Evolutionary conservation across 1,140 invertebrate species (phyloP).

Genomic region (Saccostrea glomerata): DNA sequence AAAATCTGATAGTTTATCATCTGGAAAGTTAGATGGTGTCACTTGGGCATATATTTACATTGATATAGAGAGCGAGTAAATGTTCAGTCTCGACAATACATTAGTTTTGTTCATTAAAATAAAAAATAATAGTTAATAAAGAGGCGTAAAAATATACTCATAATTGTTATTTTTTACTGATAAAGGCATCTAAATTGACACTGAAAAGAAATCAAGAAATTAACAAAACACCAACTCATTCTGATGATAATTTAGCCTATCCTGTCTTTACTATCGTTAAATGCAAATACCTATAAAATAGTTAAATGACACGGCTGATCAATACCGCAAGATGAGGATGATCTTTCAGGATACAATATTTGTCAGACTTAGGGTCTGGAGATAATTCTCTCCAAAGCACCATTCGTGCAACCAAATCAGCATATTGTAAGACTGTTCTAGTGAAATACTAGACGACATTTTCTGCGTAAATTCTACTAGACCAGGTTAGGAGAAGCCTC

Average conservation of each 20-base stretch:
- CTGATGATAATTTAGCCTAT: conserved; percentile 2
- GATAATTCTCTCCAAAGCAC: conserved; percentile 10
- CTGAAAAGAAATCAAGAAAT: background rate
- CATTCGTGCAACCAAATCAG: background rate
- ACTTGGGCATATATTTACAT: too few species aligned
- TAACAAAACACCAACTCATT: background rate
- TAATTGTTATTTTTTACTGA: background rate
- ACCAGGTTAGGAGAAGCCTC: background rate
- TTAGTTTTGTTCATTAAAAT: too few species aligned
- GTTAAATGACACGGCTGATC: conserved; percentile 22
- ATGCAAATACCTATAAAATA: conserved; percentile 28
- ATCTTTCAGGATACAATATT: conserved; percentile 17
- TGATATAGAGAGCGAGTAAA: too few species aligned
- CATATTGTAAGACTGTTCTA: background rate
- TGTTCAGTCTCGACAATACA: too few species aligned
- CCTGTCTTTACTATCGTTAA: background rate
- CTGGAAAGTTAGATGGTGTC: too few species aligned
- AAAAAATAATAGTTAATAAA: too few species aligned
- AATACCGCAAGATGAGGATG: conserved; percentile 1
- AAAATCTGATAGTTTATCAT: too few species aligned
- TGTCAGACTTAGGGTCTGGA: conserved; percentile 14
- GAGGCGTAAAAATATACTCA: too few species aligned
- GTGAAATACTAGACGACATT: background rate
- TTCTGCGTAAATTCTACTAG: background rate
- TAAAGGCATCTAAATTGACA: background rate